Conservation (phyloP, 2,113 vertebrate species). For the Carettochelys insculpta region DNA sequence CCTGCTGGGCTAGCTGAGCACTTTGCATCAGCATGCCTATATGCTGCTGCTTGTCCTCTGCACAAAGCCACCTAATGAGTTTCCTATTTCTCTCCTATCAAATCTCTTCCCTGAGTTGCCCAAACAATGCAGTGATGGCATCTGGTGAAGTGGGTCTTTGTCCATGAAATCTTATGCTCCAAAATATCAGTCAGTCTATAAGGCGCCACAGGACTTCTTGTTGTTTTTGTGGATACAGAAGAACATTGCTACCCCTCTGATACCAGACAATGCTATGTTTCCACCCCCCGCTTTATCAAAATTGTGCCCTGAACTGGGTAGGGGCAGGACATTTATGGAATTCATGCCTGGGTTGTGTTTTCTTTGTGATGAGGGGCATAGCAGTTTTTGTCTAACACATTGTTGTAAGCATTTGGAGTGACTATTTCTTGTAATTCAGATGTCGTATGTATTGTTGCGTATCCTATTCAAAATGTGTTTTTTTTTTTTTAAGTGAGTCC, state of each 20-base stretch:
- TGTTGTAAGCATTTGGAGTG: not conserved
- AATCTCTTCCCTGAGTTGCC: not conserved
- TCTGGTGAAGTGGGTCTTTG: no score
- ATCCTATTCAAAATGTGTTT: not conserved
- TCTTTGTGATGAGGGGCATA: not conserved
- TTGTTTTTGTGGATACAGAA: no score
- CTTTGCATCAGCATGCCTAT: not conserved
- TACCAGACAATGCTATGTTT: no score
- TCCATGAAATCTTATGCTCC: no score
- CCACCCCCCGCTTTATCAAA: no score
- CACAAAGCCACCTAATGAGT: not conserved
- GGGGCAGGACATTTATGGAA: not conserved
- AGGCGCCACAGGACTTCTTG: no score
- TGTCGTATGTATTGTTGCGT: not conserved
- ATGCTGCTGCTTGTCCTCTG: not conserved
- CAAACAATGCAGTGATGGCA: no score
- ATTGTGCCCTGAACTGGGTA: not conserved
- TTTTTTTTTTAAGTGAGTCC: not conserved
- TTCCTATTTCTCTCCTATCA: not conserved
- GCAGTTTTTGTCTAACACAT: not conserved
- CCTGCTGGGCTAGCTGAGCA: fast-evolving
- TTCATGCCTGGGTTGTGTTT: not conserved
- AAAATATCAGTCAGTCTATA: no score
- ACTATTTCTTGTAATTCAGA: not conserved
- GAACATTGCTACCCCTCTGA: no score